Evolutionary conservation across 1,140 invertebrate species (phyloP).

Genomic region (silkworm (Bombyx mori)): ASM3026992v2 NC_085124.1:8330001-8330500

Average conservation of each 20-base stretch:
- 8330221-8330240: too few species aligned
- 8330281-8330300: too few species aligned
- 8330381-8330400: constrained; percentile 26
- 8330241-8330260: too few species aligned
- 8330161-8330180: background rate
- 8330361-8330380: constrained; percentile 39
- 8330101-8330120: constrained; percentile 13
- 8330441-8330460: background rate
- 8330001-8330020: constrained; percentile 6
- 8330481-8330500: too few species aligned
- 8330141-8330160: constrained; percentile 44
- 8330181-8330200: too few species aligned
- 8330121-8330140: constrained; percentile 45
- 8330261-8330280: too few species aligned
- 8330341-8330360: constrained; percentile 54
- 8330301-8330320: constrained; percentile 39
- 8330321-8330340: constrained; percentile 40
- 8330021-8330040: constrained; percentile 19
- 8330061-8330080: constrained; percentile 38
- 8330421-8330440: constrained; percentile 31
- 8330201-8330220: too few species aligned
- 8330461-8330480: too few species aligned
- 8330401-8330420: constrained; percentile 36
- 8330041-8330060: constrained; percentile 61
- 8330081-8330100: constrained; percentile 29